Evolutionary conservation across 92 coral and sea anemone genomes (phyloP), one percentile per base, ranked within the genome.

Genomic region (Epizoanthus illoricatus): DNA sequence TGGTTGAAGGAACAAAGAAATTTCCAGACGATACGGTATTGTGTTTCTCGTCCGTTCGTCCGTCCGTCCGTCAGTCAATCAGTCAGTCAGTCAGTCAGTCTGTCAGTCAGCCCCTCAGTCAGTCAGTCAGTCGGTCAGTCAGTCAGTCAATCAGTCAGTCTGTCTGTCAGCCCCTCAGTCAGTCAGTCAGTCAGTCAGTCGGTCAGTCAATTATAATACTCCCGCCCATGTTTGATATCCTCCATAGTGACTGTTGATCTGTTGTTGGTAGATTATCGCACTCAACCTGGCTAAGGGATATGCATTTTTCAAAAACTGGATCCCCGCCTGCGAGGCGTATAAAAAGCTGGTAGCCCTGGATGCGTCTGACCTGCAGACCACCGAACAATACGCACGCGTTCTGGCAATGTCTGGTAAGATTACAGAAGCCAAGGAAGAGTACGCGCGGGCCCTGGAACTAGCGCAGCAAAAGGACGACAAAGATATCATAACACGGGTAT

Each of bases 321-420:
- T 36, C 23, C 76, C 78, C 33, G 97, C 96, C 3, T 73, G 66
- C 10, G 73, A 56, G 55, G 63, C 85, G 39, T 88, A 80, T 72
- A 75, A 85, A 75, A 88, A 92, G 69, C 86, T 94, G 1, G 45
- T 92, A 16, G 85, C 76, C 7, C 80, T 84, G 61, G 87, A 83
- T 65, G 82, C 90, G 7, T 85, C 73, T 15, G 92, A 94, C 55
- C 74, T 68, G 10, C 54, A 11, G 5, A 75, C 81, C 15, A 64
- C 87, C 20, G 83, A 78, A 16, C 59, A 60, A 20, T 92, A 88
- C 79, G 98, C 92, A 4, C 90, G 91, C 4, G 88, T 84, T 0
- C 85, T 92, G 58, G 91, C 96, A 0, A 66, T 94, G 83, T 83
- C 91, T 52, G 97, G 97, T 6, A 62, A 88, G 20, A 59, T 86